Evolutionary conservation across 2,113 vertebrate species (phyloP).

Genomic region (Microcebus ravelobensis): DNA sequence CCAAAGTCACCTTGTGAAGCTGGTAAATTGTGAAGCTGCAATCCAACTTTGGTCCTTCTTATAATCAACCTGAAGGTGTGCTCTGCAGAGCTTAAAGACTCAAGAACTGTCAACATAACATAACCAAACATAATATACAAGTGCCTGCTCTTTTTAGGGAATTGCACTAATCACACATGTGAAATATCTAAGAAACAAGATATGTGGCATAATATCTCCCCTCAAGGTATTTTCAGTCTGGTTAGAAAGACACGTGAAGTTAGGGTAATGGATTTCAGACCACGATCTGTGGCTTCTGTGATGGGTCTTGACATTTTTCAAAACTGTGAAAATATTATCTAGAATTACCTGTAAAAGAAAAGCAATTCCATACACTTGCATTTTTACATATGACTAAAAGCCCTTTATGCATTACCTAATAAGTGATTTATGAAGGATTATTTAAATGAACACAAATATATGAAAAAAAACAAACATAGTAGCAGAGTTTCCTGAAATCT

Average conservation of each 20-base stretch:
- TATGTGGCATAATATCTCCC: background rate
- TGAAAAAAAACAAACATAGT: background rate
- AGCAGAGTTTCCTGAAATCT: too few species aligned
- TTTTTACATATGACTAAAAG: background rate
- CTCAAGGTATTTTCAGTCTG: background rate
- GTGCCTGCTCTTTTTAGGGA: background rate
- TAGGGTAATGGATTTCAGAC: background rate
- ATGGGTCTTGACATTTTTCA: background rate
- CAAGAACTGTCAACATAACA: too few species aligned
- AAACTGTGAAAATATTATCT: background rate
- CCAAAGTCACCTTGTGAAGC: background rate
- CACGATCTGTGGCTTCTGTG: background rate
- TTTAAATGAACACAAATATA: background rate
- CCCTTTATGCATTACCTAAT: background rate
- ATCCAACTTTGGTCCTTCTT: background rate
- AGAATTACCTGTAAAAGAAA: background rate
- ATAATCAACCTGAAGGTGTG: background rate
- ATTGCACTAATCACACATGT: too few species aligned
- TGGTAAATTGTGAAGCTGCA: background rate
- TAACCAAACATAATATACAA: fast-evolving
- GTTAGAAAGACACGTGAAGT: background rate
- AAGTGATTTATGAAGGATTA: background rate
- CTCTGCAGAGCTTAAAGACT: background rate
- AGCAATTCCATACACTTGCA: background rate
- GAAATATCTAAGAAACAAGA: background rate